A percentile compares a stretch with the other conserved stretches of the same genome.
phyloP scores from a whole-genome alignment of 2,888 invertebrate species.

The Napeogenes sylphis region DNA sequence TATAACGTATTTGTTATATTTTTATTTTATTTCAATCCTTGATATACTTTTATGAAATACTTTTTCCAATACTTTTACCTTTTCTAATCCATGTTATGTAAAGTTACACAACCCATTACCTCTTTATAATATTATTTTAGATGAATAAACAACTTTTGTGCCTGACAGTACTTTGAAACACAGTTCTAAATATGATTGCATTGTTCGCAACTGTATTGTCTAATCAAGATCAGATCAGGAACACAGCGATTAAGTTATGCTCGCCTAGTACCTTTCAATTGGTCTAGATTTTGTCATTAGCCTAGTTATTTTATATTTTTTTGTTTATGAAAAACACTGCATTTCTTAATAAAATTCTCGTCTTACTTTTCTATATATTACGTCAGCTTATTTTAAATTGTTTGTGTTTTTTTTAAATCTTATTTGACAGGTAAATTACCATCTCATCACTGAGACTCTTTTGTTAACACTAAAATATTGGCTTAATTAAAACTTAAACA shows the following conservation, averaged over 20 bases:
- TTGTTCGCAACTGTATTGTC: conserved; percentile 25
- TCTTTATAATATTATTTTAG: background rate
- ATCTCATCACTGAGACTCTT: no score
- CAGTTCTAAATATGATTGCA: conserved; percentile 10
- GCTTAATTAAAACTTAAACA: no score
- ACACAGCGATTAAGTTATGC: conserved; percentile 11
- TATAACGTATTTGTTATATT: no score
- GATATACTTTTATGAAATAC: no score
- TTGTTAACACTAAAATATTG: no score
- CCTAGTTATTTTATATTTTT: background rate
- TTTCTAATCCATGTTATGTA: no score
- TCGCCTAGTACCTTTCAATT: conserved; percentile 13
- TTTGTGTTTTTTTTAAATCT: no score
- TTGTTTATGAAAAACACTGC: background rate
- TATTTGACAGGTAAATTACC: no score
- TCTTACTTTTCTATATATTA: background rate
- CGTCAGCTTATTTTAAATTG: no score
- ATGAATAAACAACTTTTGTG: conserved; percentile 1
- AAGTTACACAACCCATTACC: no score
- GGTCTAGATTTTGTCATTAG: conserved; percentile 10
- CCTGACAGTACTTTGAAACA: conserved; percentile 1
- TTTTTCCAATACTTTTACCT: no score
- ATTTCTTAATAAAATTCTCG: background rate
- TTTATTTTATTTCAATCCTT: no score
- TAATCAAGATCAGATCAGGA: conserved; percentile 25